Base-by-base conservation (phyloP, 2,113 vertebrate species). In the Eonycteris spelaea region DNA sequence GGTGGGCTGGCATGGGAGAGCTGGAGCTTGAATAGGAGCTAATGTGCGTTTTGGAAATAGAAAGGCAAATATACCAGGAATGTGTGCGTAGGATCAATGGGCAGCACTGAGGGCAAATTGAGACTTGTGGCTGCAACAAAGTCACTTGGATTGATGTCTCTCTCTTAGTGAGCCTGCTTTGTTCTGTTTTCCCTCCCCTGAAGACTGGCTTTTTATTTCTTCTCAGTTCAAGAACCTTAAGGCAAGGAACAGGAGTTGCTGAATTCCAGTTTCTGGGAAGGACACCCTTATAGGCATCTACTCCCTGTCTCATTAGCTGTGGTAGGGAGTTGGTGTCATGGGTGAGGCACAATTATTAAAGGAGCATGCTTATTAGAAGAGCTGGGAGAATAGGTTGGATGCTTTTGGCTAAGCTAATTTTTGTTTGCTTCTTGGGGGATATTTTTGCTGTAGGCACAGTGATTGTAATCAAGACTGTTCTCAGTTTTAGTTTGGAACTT, bases 401-500 rank as follows among this genome's bases (percentile, higher is more conserved):
- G 26, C 33, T 38, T 51, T 73, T 77, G 22, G 40, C 15, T 73
- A 38, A 83, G 33, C 26, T 71, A 73, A 22, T 24, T 24, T 59
- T 67, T 6, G 6, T 48, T 48, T 15, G 8, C 86, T 87, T 53
- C 40, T 91, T 38, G 11, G 48, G 24, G 67, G 18, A 33, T 67
- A 67, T 45, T 16, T 35, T 87, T 87, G 18, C 11, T 48, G 16
- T 18, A 57, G 55, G 30, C 18, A 19, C 24, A 73, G 19, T 6
- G 28, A 33, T 61, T 33, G 5, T 6, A 53, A 63, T 53, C 57
- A 91, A n/a, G 57, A 22, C 28, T 38, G 19, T 43, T 82, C 53
- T 90, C 33, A 68, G 33, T 78, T 92, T 80, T 45, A 75, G 15
- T 86, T 48, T 89, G 53, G 10, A 70, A 67, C 78, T 28, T 78